phyloP scores from a whole-genome alignment of 1,140 invertebrate genomes.

The Pogonomyrmex barbatus region DNA sequence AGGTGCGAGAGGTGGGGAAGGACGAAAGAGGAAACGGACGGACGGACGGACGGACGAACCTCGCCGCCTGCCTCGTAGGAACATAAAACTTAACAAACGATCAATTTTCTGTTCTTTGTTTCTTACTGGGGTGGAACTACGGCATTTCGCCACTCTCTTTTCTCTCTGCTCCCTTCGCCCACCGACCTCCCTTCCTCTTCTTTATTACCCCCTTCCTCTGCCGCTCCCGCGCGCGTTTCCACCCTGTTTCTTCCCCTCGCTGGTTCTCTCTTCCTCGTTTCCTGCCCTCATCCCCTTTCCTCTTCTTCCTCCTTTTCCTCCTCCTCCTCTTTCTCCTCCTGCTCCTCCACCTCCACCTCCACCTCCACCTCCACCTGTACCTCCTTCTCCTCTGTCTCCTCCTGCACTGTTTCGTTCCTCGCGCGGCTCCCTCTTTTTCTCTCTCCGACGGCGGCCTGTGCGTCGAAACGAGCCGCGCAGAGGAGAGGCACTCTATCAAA shows the following conservation, averaged over 20 bases:
- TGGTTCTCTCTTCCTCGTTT: constrained; percentile 21
- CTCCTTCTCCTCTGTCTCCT: constrained; percentile 47
- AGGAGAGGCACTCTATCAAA: constrained; percentile 85
- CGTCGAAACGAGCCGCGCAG: constrained; percentile 82
- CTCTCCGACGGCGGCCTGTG: constrained; percentile 29
- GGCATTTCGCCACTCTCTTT: constrained; percentile 72
- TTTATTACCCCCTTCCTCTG: constrained; percentile 62
- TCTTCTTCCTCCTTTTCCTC: constrained; percentile 37
- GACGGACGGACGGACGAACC: constrained; percentile 50
- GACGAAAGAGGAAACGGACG: constrained; percentile 12
- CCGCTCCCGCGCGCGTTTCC: constrained; percentile 36
- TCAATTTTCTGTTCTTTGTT: constrained; percentile 85
- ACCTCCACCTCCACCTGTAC: constrained; percentile 54
- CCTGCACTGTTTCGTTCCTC: constrained; percentile 63
- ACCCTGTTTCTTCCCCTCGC: constrained; percentile 46
- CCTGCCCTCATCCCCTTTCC: constrained; percentile 38
- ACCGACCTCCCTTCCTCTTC: constrained; percentile 36
- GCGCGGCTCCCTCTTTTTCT: constrained; percentile 56
- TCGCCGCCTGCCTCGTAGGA: constrained; percentile 70
- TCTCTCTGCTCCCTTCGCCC: constrained; percentile 16
- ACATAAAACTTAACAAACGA: constrained; percentile 85
- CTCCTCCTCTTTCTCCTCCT: constrained; percentile 44
- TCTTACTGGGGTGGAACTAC: constrained; percentile 80
- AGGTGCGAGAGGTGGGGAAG: background rate
- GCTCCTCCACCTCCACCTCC: constrained; percentile 41